phyloP scores from a whole-genome alignment of 1,140 invertebrate species.

The Spodoptera frugiperda region DNA sequence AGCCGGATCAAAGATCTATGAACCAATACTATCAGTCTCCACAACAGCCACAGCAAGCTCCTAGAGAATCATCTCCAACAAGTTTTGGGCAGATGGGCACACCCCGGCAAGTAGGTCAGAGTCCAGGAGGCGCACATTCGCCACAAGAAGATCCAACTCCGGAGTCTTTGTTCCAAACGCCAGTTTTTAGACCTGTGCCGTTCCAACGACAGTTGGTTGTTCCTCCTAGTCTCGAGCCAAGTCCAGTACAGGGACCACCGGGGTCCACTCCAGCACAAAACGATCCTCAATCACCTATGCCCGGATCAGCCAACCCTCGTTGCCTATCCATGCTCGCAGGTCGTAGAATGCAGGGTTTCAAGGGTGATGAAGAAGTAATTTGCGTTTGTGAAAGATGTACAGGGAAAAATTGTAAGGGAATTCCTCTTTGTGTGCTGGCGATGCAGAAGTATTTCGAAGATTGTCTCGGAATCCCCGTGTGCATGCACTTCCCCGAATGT shows the following conservation, averaged over 20 bases:
- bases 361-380: slow-evolving; percentile 1
- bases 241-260: too few species aligned
- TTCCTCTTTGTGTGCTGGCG: not conserved
- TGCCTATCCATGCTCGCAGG: not conserved
- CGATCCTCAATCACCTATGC: not conserved
- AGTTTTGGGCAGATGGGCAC: slow-evolving; percentile 8
- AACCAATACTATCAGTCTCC: not conserved
- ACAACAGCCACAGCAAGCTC: not conserved
- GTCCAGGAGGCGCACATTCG: not conserved
- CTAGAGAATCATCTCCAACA: not conserved
- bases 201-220: not conserved
- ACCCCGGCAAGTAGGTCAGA: not conserved
- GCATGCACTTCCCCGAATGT: slow-evolving; percentile 9
- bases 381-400: slow-evolving; percentile 21
- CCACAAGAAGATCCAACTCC: not conserved
- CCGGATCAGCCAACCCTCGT: not conserved
- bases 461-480: not conserved
- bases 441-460: slow-evolving; percentile 17
- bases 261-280: not conserved
- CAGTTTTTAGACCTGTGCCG: not conserved
- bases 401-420: not conserved
- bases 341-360: too few species aligned
- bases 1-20: not conserved
- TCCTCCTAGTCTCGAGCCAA: not conserved
- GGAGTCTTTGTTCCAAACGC: slow-evolving; percentile 13